Percentiles rank a stretch among this genome's conserved stretches.
These are phyloP conservation scores for Antheraea mylitta DNA, from an alignment of 1,140 invertebrate species.

Conservation along the genomic window DNA sequence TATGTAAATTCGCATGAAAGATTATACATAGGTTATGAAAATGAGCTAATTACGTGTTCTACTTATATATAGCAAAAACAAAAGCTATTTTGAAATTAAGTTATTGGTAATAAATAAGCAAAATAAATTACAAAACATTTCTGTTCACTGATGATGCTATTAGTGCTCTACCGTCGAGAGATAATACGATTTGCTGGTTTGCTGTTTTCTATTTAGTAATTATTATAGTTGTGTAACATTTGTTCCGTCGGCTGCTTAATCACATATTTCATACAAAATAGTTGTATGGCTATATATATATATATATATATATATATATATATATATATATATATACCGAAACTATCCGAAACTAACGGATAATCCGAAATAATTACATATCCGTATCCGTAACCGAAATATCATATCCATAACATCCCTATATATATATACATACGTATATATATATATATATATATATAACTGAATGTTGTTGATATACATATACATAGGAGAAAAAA, in stretches of 20 bases:
- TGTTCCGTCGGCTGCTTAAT: background rate
- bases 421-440: too few species aligned
- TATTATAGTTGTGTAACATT: background rate
- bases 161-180: background rate
- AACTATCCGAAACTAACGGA: too few species aligned
- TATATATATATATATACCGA: too few species aligned
- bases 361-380: too few species aligned
- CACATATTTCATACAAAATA: background rate
- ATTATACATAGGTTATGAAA: background rate
- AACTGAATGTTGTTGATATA: too few species aligned
- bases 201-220: background rate
- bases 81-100: background rate
- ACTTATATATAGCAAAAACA: background rate
- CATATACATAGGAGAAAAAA: too few species aligned
- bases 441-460: too few species aligned
- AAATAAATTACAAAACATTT: constrained; percentile 1
- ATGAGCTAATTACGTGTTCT: background rate
- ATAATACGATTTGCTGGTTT: constrained; percentile 1
- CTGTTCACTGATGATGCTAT: background rate
- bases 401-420: too few species aligned
- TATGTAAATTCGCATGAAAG: too few species aligned
- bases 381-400: too few species aligned
- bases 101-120: background rate
- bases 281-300: background rate
- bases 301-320: too few species aligned